Evolutionary conservation across 2,113 vertebrate genomes (phyloP), one percentile per base, ranked within the genome.

Genomic region (Marmota flaviventris): DNA sequence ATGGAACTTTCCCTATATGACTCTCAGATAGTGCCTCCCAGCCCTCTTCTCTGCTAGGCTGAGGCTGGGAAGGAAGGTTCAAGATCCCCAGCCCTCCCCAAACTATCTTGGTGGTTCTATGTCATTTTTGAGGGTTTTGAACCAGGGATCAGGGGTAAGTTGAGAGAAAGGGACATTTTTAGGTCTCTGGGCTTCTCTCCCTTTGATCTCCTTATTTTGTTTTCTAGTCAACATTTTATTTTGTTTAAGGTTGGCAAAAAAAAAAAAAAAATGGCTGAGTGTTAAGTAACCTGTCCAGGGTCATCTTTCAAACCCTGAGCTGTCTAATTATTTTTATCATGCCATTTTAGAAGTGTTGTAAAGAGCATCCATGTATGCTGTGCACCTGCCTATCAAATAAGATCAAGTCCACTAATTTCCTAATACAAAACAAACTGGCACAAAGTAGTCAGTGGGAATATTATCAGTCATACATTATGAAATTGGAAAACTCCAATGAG

Each of bases 391-490:
- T 97, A 39, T 83, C 56, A 92, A 83, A 93, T 42, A 91, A 93
- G 51, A 91, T 86, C n/a, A 87, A 95, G 37, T 67, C 32, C 58
- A 16, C 51, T 89, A 89, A 93, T 96, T 96, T 91, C 37, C 75
- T 92, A 88, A 73, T 79, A 78, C 14, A 48, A 91, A 87, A 76
- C 81, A 82, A 82, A 83, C 34, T 82, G 42, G 32, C 53, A 70
- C 58, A 78, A 73, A 95, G 67, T 93, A 91, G 85, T 65, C 56
- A 61, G 79, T 67, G 9, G 70, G 53, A 93, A 73, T 92, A 93
- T 78, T 93, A 81, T 83, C 93, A 95, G 61, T 76, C 87, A 91
- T 5, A 51, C 27, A 29, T 96, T 91, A 95, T 72, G 78, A 89
- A 89, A 90, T 96, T 81, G 56, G 67, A 87, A 91, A 86, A 83